phyloP scores from a whole-genome alignment of 1,140 invertebrate genomes.

The Leptinotarsa lineolata region DNA sequence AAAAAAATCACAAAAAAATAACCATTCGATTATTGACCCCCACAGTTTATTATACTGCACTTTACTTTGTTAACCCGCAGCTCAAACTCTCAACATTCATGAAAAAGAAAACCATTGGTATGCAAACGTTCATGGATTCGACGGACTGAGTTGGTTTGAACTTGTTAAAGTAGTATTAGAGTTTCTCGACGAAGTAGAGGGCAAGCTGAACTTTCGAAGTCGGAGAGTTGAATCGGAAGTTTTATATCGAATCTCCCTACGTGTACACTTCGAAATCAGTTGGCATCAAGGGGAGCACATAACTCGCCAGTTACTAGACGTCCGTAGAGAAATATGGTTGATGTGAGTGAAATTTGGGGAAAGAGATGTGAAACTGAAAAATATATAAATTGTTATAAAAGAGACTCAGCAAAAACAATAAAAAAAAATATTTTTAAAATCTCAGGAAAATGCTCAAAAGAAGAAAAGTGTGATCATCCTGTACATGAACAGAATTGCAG shows the following conservation, averaged over 20 bases:
- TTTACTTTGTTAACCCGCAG: neutral
- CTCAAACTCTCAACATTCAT: slow-evolving; percentile 1
- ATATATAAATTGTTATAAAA: no score
- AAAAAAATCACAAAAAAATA: no score
- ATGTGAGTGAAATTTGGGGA: no score
- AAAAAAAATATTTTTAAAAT: no score
- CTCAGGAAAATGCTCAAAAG: no score
- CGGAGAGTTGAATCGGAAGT: slow-evolving; percentile 23
- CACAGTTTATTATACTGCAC: no score
- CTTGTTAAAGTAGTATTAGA: slow-evolving; percentile 28
- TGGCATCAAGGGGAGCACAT: slow-evolving; percentile 1
- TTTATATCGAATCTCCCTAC: slow-evolving; percentile 13
- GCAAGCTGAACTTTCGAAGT: neutral
- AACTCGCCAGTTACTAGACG: slow-evolving; percentile 6
- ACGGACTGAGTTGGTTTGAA: slow-evolving; percentile 1
- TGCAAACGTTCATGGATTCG: slow-evolving; percentile 12
- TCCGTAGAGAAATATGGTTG: neutral
- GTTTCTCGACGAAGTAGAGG: slow-evolving; percentile 16
- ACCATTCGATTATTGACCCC: no score
- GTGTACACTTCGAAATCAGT: slow-evolving; percentile 11
- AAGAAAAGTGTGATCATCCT: no score
- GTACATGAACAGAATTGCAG: no score
- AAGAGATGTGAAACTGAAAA: no score
- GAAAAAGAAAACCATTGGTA: neutral
- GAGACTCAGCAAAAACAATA: no score